Percentiles rank a stretch among this genome's conserved stretches.
phyloP scores from a whole-genome alignment of 2,113 vertebrate genomes.

The Tenrec ecaudatus region DNA sequence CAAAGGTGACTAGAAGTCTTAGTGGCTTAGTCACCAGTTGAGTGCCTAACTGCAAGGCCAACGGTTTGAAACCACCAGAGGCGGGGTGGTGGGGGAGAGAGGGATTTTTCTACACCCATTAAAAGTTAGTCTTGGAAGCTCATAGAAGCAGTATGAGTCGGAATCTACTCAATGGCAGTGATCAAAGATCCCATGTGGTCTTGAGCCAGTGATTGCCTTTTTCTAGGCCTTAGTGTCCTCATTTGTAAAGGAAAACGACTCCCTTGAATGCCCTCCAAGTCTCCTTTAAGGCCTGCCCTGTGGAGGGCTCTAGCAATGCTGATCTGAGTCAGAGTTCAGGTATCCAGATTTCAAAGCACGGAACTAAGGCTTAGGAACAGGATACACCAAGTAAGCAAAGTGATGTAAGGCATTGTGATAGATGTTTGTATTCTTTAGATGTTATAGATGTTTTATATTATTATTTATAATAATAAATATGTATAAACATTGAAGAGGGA shows the following conservation, averaged over 20 bases:
- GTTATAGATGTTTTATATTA: no score
- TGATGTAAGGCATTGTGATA: slow-evolving; percentile 27
- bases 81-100: no score
- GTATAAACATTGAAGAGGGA: not conserved
- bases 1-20: no score
- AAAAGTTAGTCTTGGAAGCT: no score
- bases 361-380: slow-evolving; percentile 13
- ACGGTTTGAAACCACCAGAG: no score
- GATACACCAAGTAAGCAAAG: slow-evolving; percentile 8
- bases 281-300: not conserved
- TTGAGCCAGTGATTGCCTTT: slow-evolving; percentile 29
- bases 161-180: no score
- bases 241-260: slow-evolving; percentile 58
- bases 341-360: slow-evolving; percentile 29
- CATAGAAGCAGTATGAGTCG: no score
- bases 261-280: not conserved
- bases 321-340: slow-evolving; percentile 32
- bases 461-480: no score
- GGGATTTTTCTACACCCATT: no score
- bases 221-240: slow-evolving; percentile 68
- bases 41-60: no score
- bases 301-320: not conserved
- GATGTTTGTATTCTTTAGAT: not conserved
- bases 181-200: slow-evolving; percentile 23
- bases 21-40: no score